Percentiles rank a stretch among this genome's conserved stretches.
phyloP scores from a whole-genome alignment of 2,888 invertebrate species.

The Dascillus cervinus region DNA sequence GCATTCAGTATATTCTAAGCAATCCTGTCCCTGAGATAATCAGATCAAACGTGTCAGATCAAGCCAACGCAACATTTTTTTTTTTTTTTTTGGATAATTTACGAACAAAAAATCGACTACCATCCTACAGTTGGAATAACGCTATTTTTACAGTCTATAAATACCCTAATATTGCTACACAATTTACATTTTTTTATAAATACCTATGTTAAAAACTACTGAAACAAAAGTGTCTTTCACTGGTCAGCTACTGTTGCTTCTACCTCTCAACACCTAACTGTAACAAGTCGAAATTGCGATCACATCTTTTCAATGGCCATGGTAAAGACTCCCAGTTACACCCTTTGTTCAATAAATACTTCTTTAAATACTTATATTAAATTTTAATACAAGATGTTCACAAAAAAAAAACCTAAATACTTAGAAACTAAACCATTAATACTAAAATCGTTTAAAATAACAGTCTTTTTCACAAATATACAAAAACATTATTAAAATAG shows the following conservation, averaged over 20 bases:
- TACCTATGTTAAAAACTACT: conserved; percentile 6
- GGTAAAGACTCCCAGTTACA: too few species aligned
- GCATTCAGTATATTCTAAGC: too few species aligned
- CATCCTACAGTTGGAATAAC: conserved; percentile 20
- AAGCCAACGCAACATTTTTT: not conserved
- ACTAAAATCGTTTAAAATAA: conserved; percentile 33
- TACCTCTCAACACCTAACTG: too few species aligned
- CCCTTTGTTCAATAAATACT: conserved; percentile 8
- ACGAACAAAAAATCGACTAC: too few species aligned
- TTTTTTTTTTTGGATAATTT: not conserved
- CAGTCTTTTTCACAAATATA: conserved; percentile 41
- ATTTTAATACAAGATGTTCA: conserved; percentile 1
- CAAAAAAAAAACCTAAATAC: conserved; percentile 3
- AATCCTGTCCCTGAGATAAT: not conserved
- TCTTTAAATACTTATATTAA: conserved; percentile 1
- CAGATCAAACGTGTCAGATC: not conserved
- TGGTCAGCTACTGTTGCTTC: too few species aligned
- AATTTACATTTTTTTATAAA: conserved; percentile 12
- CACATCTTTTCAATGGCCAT: too few species aligned
- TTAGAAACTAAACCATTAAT: conserved; percentile 8
- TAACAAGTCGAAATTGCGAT: too few species aligned
- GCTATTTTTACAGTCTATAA: conserved; percentile 18
- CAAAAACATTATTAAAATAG: conserved; percentile 28
- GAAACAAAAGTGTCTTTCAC: conserved; percentile 24
- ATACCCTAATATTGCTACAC: conserved; percentile 32